These are phyloP conservation scores for Nyctibius bracteatus DNA, from an alignment of 2,113 vertebrate species.

Conservation along the genomic window DNA sequence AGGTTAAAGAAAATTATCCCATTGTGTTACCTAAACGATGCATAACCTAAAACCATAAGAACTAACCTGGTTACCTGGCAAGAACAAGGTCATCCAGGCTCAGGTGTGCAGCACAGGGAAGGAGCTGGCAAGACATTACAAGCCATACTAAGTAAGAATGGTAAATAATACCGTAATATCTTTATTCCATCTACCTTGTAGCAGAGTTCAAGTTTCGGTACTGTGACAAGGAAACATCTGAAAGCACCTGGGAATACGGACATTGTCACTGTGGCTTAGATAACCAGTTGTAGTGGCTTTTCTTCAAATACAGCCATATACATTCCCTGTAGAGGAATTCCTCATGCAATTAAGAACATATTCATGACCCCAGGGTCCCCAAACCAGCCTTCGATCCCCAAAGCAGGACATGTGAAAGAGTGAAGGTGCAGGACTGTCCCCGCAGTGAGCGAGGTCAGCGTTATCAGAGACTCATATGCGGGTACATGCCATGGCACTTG, in stretches of 20 bases:
- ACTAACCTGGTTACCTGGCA: background rate
- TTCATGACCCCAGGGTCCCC: background rate
- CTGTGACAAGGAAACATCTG: background rate
- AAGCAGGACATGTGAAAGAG: fast-evolving
- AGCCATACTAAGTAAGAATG: background rate
- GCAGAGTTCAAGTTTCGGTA: background rate
- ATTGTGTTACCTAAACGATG: background rate
- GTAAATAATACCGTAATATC: background rate
- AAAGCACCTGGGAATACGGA: background rate
- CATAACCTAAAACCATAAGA: background rate
- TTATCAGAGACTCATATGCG: background rate
- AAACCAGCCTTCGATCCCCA: background rate
- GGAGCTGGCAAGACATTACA: background rate
- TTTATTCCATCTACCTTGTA: background rate
- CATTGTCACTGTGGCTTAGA: fast-evolving
- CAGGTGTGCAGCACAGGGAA: background rate
- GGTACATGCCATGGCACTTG: fast-evolving
- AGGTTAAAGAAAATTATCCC: background rate
- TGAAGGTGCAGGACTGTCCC: background rate
- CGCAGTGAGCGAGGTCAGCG: fast-evolving
- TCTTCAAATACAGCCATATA: background rate
- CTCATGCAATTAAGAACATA: background rate
- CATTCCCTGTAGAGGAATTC: background rate
- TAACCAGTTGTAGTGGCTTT: background rate
- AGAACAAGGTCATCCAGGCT: background rate